phyloP scores from a whole-genome alignment of 2,113 vertebrate species.

The Cynoglossus semilaevis region DNA sequence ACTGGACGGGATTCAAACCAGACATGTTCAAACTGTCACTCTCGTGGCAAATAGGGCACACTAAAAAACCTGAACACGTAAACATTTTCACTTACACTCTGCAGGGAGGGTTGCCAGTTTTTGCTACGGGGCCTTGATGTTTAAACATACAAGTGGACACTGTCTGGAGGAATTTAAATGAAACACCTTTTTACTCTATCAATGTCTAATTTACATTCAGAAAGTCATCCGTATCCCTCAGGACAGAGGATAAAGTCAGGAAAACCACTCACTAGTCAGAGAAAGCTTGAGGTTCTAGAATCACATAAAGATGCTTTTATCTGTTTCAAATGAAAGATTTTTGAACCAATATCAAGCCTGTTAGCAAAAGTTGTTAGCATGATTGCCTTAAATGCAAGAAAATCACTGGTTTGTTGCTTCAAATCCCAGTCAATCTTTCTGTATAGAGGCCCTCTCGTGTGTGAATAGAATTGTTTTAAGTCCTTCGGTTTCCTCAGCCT shows the following conservation, averaged over 20 bases:
- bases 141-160: slow-evolving; percentile 13
- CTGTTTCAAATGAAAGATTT: too few relatives aligned
- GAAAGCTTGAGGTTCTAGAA: slow-evolving; percentile 13
- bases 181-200: slow-evolving; percentile 8
- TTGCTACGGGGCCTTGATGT: background rate
- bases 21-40: slow-evolving; percentile 43
- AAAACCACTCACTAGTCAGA: slow-evolving; percentile 39
- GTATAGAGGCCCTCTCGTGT: too few relatives aligned
- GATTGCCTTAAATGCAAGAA: too few relatives aligned
- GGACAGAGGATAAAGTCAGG: slow-evolving; percentile 35
- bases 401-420: too few relatives aligned
- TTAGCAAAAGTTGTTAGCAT: too few relatives aligned
- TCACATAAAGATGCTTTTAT: too few relatives aligned
- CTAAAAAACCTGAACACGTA: slow-evolving; percentile 32
- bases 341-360: too few relatives aligned
- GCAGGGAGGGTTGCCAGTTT: slow-evolving; percentile 20
- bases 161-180: slow-evolving; percentile 12
- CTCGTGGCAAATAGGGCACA: slow-evolving; percentile 49
- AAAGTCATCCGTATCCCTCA: slow-evolving; percentile 16
- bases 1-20: slow-evolving; percentile 31
- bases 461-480: too few relatives aligned
- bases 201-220: slow-evolving; percentile 7
- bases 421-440: too few relatives aligned
- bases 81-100: slow-evolving; percentile 35
- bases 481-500: too few relatives aligned